Base-by-base conservation (phyloP, 2,797 vertebrate species). In the Acipenser oxyrinchus region DNA sequence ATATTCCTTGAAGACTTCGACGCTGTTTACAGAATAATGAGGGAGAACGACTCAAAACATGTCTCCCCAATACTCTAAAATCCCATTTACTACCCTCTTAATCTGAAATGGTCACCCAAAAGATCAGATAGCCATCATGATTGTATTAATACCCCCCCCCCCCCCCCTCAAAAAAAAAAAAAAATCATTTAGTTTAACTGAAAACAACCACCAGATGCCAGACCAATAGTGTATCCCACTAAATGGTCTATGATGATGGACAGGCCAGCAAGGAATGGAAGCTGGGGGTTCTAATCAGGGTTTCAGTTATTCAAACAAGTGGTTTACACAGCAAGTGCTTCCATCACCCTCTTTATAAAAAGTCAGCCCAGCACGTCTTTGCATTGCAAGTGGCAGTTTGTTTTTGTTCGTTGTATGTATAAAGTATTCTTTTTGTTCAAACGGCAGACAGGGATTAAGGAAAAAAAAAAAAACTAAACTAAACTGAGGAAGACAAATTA, bases 401-500 rank as follows among this genome's bases (percentile, higher is more conserved):
- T 82, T 83, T 82, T 68, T 74, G 78, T 80, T 82, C 81, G 74
- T 82, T n/a, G 48, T 62, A 60, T 7, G 52, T 63, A 62, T 68
- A 49, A 59, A 67, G 57, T n/a, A 57, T n/a, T 51, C 15, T 15
- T 66, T 66, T 86, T 89, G 87, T 85, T 86, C 77, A 65, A 75
- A 82, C 72, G 74, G 84, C 84, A 83, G 81, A 81, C 81, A 83
- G 82, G 81, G 80, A 84, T 74, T 70, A 69, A 80, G 72, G 51
- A 68, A 72, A 75, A 74, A 72, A 75, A 74, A 72, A 73, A 76
- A 65, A 65, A 18, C 15, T 18, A 66, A 76, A 76, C 68, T 66
- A 65, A 83, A 75, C 77, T 86, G 75, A 88, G 89, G 89, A 92
- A 91, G 89, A 91, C 89, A 76, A 89, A 88, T 83, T 85, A 90